Evolutionary conservation across 2,888 invertebrate species (phyloP).

Genomic region (Tiliacea citrago): DNA sequence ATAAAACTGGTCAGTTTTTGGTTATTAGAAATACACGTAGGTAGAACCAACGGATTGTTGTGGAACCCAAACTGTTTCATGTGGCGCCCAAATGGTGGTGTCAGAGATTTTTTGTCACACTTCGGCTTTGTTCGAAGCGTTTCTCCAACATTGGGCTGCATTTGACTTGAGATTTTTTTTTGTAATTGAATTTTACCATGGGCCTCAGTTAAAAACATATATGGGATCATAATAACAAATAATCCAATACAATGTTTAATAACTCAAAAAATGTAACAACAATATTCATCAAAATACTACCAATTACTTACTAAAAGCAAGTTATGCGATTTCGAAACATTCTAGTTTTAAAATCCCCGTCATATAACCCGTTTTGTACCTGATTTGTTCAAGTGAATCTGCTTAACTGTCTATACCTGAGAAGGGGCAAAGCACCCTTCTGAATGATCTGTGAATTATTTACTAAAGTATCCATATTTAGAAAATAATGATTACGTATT

Average conservation of each 20-base stretch:
- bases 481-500: slow-evolving; percentile 42
- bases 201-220: neutral
- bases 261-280: neutral
- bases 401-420: slow-evolving; percentile 39
- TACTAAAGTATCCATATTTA: slow-evolving; percentile 18
- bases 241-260: neutral
- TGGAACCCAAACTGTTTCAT: slow-evolving; percentile 18
- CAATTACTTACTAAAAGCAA: neutral
- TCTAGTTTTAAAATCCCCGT: slow-evolving; percentile 8
- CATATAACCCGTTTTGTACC: slow-evolving; percentile 26
- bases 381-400: slow-evolving; percentile 23
- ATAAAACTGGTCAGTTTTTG: slow-evolving; percentile 13
- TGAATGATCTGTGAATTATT: slow-evolving; percentile 23
- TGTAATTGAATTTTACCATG: neutral
- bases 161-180: no score
- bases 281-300: slow-evolving; percentile 6
- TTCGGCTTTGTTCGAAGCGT: neutral
- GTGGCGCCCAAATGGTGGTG: slow-evolving; percentile 42
- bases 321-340: neutral
- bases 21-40: neutral
- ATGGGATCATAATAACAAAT: neutral
- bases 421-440: slow-evolving; percentile 23
- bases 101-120: slow-evolving; percentile 22
- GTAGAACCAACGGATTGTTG: neutral
- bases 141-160: neutral